Evolutionary conservation across 2,888 invertebrate species (phyloP), one percentile per base, ranked within the genome.

Genomic region (Conops quadrifasciatus): DNA sequence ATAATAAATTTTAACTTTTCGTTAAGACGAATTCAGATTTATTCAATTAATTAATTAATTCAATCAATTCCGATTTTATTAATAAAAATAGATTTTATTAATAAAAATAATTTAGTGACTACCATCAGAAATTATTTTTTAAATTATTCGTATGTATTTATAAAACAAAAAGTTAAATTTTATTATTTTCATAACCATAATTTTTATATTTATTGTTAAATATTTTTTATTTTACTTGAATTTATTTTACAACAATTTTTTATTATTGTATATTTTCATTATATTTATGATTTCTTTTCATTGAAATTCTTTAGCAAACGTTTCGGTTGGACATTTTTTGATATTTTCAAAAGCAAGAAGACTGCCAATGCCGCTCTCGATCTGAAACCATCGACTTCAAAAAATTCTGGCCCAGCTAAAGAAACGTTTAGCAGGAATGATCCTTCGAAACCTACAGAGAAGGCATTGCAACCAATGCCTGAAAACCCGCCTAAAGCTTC

Each of bases 251-350:
- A 30, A 59, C 0, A 30, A 59, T 30, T 28, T 59, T 1, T 26
- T 36, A 7, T 4, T 36, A 36, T 9, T 36, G 4, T 36, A 56
- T 66, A 66, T 68, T 21, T 63, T 60, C 53, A 21, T 60, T 56
- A 16, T 63, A 64, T 70, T 65, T 65, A 49, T 24, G 36, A 59
- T 51, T 49, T 47, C 15, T 47, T 36, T 13, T 60, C 47, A 19
- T 70, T 59, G 13, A 49, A 36, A 45, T 64, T 73, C 74, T 76
- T 72, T 81, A 87, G 86, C 78, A 86, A 86, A 82, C 84, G 80
- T 78, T 83, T 85, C 77, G 82, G 83, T 77, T 85, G 85, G 85
- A 79, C 79, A 75, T 83, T 80, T 75, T 81, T 83, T 78, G 80
- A 79, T 79, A 81, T 84, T 78, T 83, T 85, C 76, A 81, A 80